Evolutionary conservation across 2,113 vertebrate genomes (phyloP), one percentile per base, ranked within the genome.

Genomic region (Oreochromis niloticus): DNA sequence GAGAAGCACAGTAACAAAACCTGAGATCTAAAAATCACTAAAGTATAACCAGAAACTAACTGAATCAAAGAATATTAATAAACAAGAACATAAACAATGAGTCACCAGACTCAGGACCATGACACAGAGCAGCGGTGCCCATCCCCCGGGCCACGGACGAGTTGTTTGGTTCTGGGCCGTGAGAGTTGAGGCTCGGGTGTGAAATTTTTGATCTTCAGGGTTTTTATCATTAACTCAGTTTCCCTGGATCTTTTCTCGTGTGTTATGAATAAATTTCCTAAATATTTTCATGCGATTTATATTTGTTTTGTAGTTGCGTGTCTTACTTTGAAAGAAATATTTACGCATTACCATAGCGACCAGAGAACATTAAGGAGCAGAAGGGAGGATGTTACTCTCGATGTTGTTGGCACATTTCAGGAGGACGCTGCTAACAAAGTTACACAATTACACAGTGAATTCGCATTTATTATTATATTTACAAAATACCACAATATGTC

Each of bases 391-490:
- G 12, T 57, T 57, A 8, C 12, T 57, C 6, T 32, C 6, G 2
- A 6, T 32, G 6, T 32, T 32, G 32, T 32, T 32, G 32, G 32
- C 24, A 14, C 24, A 7, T 43, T 43, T 43, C 11, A 43, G 43
- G 43, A 46, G 56, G 56, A 59, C 4, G 1, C 27, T 32, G 14
- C 7, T 59, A 59, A 17, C 32, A 9, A 59, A 59, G 14, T 59
- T 6, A 32, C 14, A 59, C 56, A 32, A 59, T 59, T 59, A 30
- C 24, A 59, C 4, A 16, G 13, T 59, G 24, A 59, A 30, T 57
- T 57, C 0, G 0, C 4, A 0, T 16, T 30, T 30, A 57, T 30
- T 2, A 57, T 57, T 57, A 9, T 30, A 57, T 57, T 57, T 57
- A 0, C 2, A 57, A 8, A 59, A 59, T 0, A 59, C 13, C 24